Conservation (phyloP, 2,113 vertebrate species). For the Rutilus rutilus region DNA sequence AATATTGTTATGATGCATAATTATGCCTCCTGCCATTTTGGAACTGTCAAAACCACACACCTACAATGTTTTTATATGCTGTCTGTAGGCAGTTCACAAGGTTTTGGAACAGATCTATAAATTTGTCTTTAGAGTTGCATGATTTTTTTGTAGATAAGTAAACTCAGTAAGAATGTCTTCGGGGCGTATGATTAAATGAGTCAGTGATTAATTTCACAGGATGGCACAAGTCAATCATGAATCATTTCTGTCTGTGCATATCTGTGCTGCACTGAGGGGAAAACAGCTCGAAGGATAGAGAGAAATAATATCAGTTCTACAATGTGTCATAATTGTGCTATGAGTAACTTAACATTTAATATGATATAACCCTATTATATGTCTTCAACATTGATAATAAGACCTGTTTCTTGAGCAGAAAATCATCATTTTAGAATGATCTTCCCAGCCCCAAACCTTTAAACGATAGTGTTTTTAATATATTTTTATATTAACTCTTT, state of each 20-base stretch:
- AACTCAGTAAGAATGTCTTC: neutral
- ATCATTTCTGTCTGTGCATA: conserved; percentile 17
- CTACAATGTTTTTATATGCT: neutral
- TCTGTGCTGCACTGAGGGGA: conserved; percentile 32
- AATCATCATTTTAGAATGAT: too few species aligned
- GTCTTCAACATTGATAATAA: too few species aligned
- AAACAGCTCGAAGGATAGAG: conserved; percentile 15
- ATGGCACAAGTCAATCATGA: conserved; percentile 35
- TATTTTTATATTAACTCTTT: neutral
- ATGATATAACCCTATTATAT: too few species aligned
- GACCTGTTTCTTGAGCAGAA: too few species aligned
- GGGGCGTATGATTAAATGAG: neutral
- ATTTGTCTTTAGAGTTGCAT: neutral
- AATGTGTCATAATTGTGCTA: neutral
- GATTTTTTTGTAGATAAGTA: neutral
- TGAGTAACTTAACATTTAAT: neutral
- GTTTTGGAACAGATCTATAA: neutral
- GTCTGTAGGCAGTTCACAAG: neutral
- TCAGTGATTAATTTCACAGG: neutral
- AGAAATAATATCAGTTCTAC: conserved; percentile 15
- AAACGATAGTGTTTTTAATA: neutral
- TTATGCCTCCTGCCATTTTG: neutral
- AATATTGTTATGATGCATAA: neutral
- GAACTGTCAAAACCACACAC: neutral
- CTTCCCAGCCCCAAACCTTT: neutral